Evolutionary conservation across 2,113 vertebrate species (phyloP), one percentile per base, ranked within the genome.

Genomic region (Etheostoma spectabile): DNA sequence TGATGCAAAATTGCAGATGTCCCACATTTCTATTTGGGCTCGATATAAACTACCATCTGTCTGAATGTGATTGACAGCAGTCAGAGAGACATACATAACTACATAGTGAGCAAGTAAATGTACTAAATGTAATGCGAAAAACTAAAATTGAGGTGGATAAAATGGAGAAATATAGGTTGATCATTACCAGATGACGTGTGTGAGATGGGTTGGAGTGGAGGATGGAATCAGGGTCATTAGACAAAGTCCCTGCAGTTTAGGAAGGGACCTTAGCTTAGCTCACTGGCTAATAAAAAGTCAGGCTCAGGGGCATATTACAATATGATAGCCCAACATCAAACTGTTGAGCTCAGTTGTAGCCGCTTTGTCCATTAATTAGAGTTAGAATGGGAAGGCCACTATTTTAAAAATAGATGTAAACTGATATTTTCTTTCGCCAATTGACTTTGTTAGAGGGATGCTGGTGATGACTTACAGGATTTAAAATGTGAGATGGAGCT

Each of bases 351-450:
- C 80, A 76, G 78, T 79, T 80, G 49, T 51, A 15, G 76, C 85
- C 51, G 35, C 48, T 82, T 88, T 64, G 76, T 66, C 59, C 38
- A 82, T 81, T 88, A 82, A 89, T 91, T 89, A 87, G 55, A 64
- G 57, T 13, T 27, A 13, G 35, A 84, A 73, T 77, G 70, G 82
- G 69, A 80, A 53, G 48, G 45, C 22, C 33, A 27, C 61, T 64
- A 76, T 49, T 76, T 64, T 14, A 68, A 72, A 85, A 73, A 72
- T 51, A 24, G 60, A 80, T 61, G 83, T 57, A 46, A 18, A 30
- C 68, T 74, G 59, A 78, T 33, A 67, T 77, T 80, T 80, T 77
- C 42, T 66, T 63, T 46, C 12, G 64, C 56, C 64, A 82, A 68
- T 69, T 84, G 72, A 86, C 64, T 79, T 61, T 52, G 35, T 86